Evolutionary conservation across 2,113 vertebrate genomes (phyloP), one percentile per base, ranked within the genome.

Genomic region (Daphoenositta chrysoptera): DNA sequence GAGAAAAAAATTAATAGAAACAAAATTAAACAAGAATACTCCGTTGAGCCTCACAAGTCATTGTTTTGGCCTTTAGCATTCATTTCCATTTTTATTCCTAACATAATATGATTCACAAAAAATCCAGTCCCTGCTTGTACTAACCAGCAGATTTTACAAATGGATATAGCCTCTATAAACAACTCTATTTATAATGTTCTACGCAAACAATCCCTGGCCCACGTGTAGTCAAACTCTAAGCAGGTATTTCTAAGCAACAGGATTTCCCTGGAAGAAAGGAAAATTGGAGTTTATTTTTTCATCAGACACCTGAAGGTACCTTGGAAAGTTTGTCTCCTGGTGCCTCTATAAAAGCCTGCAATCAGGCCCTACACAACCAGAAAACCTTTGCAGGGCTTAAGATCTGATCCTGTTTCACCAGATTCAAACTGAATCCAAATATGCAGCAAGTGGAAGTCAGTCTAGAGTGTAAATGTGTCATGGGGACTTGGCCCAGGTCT

Each of bases 1-100:
- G 85, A 97, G 85, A 95, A 90, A 47, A 95, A 97, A 98, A 93
- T 97, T 96, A 94, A 97, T 90, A 97, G 96, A 97, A 98, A 95
- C 97, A 97, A 97, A 96, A 97, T 91, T 95, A 94, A 96, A 95
- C 95, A 94, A 92, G 94, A 97, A 88, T 93, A 96, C 94, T 96
- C 97, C 71, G 78, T 77, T 87, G 51, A 90, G n/a, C 78, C 87
- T 72, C 64, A 47, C 48, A 83, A 56, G 56, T 73, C 75, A 94
- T 78, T 92, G 83, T 24, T 86, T 57, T 77, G 88, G 65, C 26
- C 64, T 84, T 88, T 63, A 88, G 70, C 89, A 70, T 66, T 86
- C 0, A 61, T 72, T 92, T 95, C 51, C 35, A 60, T 51, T 91
- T 95, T 93, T 79, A 78, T 45, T 71, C 39, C 92, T 92, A 61